Evolutionary conservation across 1,140 invertebrate species (phyloP).

Genomic region (Ladona fulva): DNA sequence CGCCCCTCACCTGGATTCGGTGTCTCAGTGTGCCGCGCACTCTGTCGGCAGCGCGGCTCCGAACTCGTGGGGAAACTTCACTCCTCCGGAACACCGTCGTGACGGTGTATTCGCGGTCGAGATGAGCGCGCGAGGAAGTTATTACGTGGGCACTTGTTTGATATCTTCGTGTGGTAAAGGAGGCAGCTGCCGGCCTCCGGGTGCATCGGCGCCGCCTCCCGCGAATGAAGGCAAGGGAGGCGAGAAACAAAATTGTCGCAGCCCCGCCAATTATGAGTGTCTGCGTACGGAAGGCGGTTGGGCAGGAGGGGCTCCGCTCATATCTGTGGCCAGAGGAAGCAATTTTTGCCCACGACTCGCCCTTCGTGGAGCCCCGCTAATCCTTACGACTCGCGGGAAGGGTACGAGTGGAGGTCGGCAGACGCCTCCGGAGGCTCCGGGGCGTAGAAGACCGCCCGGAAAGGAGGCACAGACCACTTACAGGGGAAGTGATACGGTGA

Average conservation of each 20-base stretch:
- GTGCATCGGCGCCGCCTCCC: too few relatives aligned
- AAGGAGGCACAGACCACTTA: conserved; percentile 16
- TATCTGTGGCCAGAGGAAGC: conserved; percentile 37
- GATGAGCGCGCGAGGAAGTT: not conserved
- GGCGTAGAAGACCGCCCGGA: conserved; percentile 23
- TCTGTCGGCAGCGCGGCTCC: conserved; percentile 44
- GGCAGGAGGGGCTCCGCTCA: conserved; percentile 24
- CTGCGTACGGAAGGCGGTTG: not conserved
- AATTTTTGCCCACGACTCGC: conserved; percentile 47
- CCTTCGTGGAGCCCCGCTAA: conserved; percentile 64
- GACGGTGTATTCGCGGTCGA: not conserved
- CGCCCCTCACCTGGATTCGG: not conserved
- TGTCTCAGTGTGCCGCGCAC: not conserved
- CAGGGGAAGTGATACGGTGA: conserved; percentile 43
- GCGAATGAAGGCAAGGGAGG: too few relatives aligned
- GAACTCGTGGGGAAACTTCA: conserved; percentile 32
- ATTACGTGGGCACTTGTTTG: not conserved
- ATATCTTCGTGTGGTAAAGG: not conserved
- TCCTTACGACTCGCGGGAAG: conserved; percentile 36
- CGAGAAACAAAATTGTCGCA: not conserved
- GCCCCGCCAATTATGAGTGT: not conserved
- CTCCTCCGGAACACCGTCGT: conserved; percentile 29
- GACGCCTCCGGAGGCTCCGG: conserved; percentile 24
- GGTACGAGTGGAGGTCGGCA: conserved; percentile 32
- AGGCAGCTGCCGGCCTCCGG: too few relatives aligned